Conservation (phyloP, 2,113 vertebrate species). For the Callionymus lyra region DNA sequence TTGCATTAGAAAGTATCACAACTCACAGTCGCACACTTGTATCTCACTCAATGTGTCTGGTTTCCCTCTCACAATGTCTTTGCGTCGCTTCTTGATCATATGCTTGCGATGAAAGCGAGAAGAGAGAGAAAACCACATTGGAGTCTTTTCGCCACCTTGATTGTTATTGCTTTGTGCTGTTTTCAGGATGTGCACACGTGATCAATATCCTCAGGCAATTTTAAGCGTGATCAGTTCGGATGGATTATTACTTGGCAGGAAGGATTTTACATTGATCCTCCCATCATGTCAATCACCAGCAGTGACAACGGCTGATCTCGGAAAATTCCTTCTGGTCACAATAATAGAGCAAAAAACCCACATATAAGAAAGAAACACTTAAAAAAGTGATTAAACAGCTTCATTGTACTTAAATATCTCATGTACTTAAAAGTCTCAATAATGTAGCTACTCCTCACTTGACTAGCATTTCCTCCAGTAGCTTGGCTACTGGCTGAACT, state of each 20-base stretch:
- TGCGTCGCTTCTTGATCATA: no score
- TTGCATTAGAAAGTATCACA: no score
- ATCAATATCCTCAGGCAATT: slow-evolving; percentile 62
- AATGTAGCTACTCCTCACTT: no score
- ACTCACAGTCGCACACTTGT: no score
- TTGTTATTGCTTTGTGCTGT: slow-evolving; percentile 51
- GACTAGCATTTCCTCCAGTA: background rate
- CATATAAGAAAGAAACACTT: slow-evolving; percentile 14
- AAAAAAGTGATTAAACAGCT: no score
- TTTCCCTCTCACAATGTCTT: no score
- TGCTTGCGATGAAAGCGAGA: background rate
- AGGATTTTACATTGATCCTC: slow-evolving; percentile 59
- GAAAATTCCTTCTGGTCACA: slow-evolving; percentile 51
- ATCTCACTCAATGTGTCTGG: no score
- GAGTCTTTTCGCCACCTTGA: slow-evolving; percentile 29
- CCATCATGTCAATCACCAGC: slow-evolving; percentile 63
- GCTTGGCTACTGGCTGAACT: slow-evolving; percentile 31
- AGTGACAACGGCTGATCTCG: slow-evolving; percentile 51
- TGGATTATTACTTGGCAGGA: slow-evolving; percentile 63
- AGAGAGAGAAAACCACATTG: background rate
- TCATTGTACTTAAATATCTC: no score
- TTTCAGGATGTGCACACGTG: slow-evolving; percentile 48
- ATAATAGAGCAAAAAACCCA: slow-evolving; percentile 42
- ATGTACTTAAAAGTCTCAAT: no score
- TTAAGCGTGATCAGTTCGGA: slow-evolving; percentile 63